These are phyloP conservation scores for Ceryle rudis DNA, from an alignment of 2,797 vertebrate genomes.

Conservation along the genomic window DNA sequence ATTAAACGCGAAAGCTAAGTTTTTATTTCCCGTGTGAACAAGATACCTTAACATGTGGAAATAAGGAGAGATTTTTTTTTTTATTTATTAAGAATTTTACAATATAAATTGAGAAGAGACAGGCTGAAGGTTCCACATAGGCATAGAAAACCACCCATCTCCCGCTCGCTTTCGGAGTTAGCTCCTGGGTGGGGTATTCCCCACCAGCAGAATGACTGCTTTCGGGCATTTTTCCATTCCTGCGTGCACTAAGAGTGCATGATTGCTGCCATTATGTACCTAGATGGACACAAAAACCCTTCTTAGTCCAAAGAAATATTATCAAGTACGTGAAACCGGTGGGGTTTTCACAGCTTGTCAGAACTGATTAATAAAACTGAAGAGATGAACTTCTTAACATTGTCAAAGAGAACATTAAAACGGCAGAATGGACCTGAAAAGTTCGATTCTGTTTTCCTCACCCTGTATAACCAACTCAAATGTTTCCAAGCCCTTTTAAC, in stretches of 20 bases:
- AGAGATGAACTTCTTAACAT: constrained; percentile 23
- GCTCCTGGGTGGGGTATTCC: constrained; percentile 74
- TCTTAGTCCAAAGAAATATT: constrained; percentile 69
- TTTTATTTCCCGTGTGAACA: constrained; percentile 53
- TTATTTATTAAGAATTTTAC: not conserved
- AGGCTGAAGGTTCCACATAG: constrained; percentile 63
- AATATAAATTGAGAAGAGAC: constrained; percentile 64
- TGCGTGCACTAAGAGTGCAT: constrained; percentile 76
- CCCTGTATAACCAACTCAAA: constrained; percentile 70
- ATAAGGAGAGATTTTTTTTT: constrained; percentile 32
- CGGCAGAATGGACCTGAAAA: constrained; percentile 25
- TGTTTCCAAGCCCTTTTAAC: constrained; percentile 74
- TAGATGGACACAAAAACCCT: constrained; percentile 78
- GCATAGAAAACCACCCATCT: constrained; percentile 62
- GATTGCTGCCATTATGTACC: constrained; percentile 76
- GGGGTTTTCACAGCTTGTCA: constrained; percentile 65
- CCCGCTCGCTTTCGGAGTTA: constrained; percentile 69
- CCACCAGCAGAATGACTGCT: constrained; percentile 80
- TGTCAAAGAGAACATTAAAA: constrained; percentile 39
- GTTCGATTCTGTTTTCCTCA: constrained; percentile 41
- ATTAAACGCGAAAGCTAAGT: constrained; percentile 5
- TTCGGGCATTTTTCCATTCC: constrained; percentile 75
- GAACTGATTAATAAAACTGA: constrained; percentile 39
- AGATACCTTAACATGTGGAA: constrained; percentile 60
- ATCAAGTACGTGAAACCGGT: constrained; percentile 11